Percentiles rank a stretch among this genome's conserved stretches.
Evolutionary conservation across 2,797 vertebrate species (phyloP).

Genomic region (Simalia tracyae): DNA sequence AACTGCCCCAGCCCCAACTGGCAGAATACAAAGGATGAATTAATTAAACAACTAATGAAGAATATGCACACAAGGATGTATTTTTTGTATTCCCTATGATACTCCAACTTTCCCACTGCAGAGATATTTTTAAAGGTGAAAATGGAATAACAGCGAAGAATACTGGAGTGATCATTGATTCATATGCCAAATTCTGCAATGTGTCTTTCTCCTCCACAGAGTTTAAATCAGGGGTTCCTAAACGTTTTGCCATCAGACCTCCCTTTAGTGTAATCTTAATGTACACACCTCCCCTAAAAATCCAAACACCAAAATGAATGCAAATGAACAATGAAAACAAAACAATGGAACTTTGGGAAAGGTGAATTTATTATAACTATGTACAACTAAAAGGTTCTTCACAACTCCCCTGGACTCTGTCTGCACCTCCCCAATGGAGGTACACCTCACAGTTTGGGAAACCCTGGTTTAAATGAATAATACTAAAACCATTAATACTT

Average conservation of each 20-base stretch:
- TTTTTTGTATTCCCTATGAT: neutral
- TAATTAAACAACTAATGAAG: neutral
- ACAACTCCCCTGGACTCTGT: too few species aligned
- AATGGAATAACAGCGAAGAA: neutral
- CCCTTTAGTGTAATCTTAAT: too few species aligned
- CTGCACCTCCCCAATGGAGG: too few species aligned
- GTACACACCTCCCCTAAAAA: too few species aligned
- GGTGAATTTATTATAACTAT: too few species aligned
- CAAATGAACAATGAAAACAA: too few species aligned
- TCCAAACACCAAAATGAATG: too few species aligned
- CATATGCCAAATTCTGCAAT: neutral
- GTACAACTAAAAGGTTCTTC: too few species aligned
- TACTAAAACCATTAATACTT: neutral
- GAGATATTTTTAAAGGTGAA: neutral
- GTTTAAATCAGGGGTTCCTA: too few species aligned
- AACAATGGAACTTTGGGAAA: too few species aligned
- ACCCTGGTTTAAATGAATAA: neutral
- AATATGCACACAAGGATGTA: neutral
- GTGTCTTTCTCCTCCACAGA: too few species aligned
- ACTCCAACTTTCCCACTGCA: neutral
- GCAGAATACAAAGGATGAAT: neutral
- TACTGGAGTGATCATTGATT: neutral
- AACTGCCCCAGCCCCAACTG: neutral
- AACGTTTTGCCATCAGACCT: neutral
- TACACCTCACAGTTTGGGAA: too few species aligned